These are phyloP conservation scores for Lasioglossum baleicum DNA, from an alignment of 1,140 invertebrate genomes.

Conservation along the genomic window DNA sequence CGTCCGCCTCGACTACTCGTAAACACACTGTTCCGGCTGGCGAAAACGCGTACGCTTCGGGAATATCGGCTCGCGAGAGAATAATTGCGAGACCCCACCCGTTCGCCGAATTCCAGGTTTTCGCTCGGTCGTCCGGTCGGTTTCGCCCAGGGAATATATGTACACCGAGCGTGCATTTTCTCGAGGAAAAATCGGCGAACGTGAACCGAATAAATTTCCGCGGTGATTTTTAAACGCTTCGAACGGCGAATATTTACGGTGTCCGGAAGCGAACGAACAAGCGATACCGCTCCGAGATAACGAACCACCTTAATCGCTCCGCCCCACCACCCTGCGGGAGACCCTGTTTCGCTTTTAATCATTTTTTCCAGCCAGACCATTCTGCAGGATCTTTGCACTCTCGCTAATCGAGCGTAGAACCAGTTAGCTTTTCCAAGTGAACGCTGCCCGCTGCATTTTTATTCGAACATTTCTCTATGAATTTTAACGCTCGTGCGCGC, in stretches of 20 bases:
- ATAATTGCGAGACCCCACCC: constrained; percentile 12
- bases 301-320: too few species aligned
- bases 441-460: too few species aligned
- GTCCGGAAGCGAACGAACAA: background rate
- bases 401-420: too few species aligned
- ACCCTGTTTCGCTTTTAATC: too few species aligned
- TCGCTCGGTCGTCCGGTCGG: background rate
- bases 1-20: background rate
- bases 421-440: too few species aligned
- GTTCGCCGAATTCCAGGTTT: background rate
- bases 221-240: constrained; percentile 7
- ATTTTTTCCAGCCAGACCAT: too few species aligned
- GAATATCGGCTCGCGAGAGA: background rate
- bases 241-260: background rate
- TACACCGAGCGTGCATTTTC: background rate
- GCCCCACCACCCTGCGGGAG: too few species aligned
- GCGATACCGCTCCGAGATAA: background rate
- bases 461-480: too few species aligned
- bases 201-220: constrained; percentile 9
- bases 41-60: background rate
- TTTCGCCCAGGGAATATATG: too few species aligned
- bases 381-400: background rate
- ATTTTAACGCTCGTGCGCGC: too few species aligned
- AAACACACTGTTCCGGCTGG: background rate
- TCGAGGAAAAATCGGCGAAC: background rate